Evolutionary conservation across 2,888 invertebrate species (phyloP), one percentile per base, ranked within the genome.

Genomic region (Melanargia galathea): DNA sequence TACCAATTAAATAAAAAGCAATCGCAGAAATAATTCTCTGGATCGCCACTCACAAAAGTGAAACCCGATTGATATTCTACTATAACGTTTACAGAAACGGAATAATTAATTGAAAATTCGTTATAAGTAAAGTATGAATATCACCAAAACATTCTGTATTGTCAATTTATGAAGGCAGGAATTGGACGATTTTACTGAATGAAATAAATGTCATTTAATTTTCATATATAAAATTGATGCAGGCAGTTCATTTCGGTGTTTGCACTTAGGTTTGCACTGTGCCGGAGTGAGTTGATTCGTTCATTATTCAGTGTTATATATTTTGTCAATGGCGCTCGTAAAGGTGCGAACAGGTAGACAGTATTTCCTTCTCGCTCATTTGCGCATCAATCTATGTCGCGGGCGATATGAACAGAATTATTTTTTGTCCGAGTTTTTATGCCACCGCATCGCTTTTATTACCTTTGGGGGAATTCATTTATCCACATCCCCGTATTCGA

Each of bases 301-400:
- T 56, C 56, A 30, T 30, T 6, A 8, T 30, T 30, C 4, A 6
- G 30, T 30, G 30, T 30, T 30, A 30, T 30, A 30, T 30, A 8
- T 30, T 38, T 38, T 38, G 38, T 38, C 38, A 38, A 38, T 38
- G 38, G n/a, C 7, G 7, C 30, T 24, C 20, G 22, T 18, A 24
- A 11, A 56, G 38, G 60, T 43, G 40, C 22, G 40, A 67, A 46
- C 43, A 43, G 57, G 58, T 55, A 22, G 38, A 30, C 33, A 33
- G 13, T 57, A 57, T 60, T 65, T 55, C 60, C 45, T 56, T 70
- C 63, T 63, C 71, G 45, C 63, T 73, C 69, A 56, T 64, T 60
- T 71, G 61, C 69, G 72, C 78, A 82, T 82, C 79, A 80, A 82
- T 83, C 79, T 73, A 67, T 70, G 80, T 81, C 79, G 71, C 72